Conservation (phyloP, 2,113 vertebrate species). For the Nibea coibor region DNA sequence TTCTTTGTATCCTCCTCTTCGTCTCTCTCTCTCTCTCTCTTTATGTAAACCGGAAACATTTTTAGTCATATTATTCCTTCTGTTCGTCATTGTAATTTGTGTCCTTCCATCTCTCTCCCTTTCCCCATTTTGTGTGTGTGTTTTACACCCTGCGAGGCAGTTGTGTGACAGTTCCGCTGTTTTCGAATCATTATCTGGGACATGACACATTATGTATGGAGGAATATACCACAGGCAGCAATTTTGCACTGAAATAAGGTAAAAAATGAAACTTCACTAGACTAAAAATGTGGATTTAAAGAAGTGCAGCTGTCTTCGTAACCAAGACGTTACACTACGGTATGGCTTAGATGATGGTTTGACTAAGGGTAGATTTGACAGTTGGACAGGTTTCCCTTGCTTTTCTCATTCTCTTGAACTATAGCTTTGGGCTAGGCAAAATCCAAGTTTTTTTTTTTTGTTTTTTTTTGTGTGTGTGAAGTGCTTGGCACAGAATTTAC, state of each 20-base stretch:
- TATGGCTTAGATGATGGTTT: not conserved
- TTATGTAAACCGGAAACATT: not conserved
- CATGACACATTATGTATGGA: slow-evolving; percentile 10
- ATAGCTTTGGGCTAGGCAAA: not conserved
- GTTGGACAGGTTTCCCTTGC: not conserved
- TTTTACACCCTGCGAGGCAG: slow-evolving; percentile 3
- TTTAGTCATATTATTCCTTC: not conserved
- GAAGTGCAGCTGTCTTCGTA: not conserved
- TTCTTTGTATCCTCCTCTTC: not conserved
- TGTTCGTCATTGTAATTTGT: slow-evolving; percentile 3
- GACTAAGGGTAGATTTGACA: not conserved
- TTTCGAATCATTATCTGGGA: slow-evolving; percentile 20
- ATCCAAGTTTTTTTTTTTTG: no score
- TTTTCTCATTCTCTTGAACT: not conserved
- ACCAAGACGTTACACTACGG: not conserved
- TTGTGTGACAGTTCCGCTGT: slow-evolving; percentile 9
- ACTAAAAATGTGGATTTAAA: not conserved
- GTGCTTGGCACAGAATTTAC: not conserved
- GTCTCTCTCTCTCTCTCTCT: not conserved
- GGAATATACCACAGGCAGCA: slow-evolving; percentile 23
- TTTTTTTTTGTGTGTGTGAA: not conserved
- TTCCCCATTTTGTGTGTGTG: slow-evolving; percentile 9
- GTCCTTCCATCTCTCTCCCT: not conserved
- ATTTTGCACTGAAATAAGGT: slow-evolving; percentile 2
- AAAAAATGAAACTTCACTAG: not conserved